Evolutionary conservation across 2,888 invertebrate genomes (phyloP).

Genomic region (Drepanosiphum platanoidis): DNA sequence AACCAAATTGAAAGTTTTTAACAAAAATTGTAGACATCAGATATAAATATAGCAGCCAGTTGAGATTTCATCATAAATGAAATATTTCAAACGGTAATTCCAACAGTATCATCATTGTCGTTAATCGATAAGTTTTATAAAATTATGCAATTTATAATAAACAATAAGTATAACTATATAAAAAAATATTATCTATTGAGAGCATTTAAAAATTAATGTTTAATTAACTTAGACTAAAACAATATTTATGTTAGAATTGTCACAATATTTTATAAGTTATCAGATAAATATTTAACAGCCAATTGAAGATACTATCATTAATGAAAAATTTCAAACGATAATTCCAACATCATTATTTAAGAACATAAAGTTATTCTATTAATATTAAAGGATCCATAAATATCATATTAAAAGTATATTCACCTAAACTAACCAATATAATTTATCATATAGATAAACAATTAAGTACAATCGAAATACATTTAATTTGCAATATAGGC

Average conservation of each 20-base stretch:
- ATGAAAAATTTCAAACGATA: conserved; percentile 37
- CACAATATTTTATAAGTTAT: no score
- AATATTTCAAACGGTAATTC: conserved; percentile 45
- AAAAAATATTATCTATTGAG: no score
- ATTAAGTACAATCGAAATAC: background rate
- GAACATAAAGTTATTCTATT: background rate
- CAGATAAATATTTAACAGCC: no score
- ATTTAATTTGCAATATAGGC: no score
- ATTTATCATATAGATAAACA: background rate
- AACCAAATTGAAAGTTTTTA: no score
- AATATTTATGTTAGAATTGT: no score
- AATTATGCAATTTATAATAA: no score
- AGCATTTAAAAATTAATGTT: no score
- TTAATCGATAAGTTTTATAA: no score
- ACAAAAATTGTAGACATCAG: background rate
- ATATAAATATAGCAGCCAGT: conserved; percentile 28
- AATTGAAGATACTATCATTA: background rate
- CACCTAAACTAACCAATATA: background rate
- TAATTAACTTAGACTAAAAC: no score
- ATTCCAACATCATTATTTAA: conserved; percentile 24
- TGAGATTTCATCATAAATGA: conserved; percentile 45
- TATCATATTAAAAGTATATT: background rate
- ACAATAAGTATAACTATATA: no score
- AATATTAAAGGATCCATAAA: no score
- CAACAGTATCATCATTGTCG: conserved; percentile 44